Evolutionary conservation across 2,888 invertebrate genomes (phyloP).

Genomic region (Crioceris asparagi): DNA sequence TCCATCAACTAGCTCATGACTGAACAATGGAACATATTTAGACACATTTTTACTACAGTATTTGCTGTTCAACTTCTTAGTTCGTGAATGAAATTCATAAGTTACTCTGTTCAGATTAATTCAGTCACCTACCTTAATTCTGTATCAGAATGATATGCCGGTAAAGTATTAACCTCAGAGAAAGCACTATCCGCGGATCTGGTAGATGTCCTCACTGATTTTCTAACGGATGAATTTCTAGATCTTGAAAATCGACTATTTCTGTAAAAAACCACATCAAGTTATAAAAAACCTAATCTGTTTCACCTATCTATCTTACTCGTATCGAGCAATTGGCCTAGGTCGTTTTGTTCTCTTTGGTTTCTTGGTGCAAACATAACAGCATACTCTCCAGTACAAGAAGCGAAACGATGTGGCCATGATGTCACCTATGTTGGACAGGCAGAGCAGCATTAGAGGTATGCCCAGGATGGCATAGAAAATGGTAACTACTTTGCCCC

Average conservation of each 20-base stretch:
- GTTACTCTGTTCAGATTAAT: too few relatives aligned
- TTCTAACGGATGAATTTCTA: conserved; percentile 42
- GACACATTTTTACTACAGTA: too few relatives aligned
- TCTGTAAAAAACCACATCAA: neutral
- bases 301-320: neutral
- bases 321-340: conserved; percentile 14
- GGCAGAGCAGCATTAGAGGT: conserved; percentile 86
- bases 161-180: conserved; percentile 41
- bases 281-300: too few relatives aligned
- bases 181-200: conserved; percentile 53
- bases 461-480: conserved; percentile 93
- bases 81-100: too few relatives aligned
- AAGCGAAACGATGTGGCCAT: conserved; percentile 91
- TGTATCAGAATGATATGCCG: conserved; percentile 63
- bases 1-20: too few relatives aligned
- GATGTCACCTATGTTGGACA: conserved; percentile 88
- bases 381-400: conserved; percentile 87
- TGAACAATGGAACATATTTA: too few relatives aligned
- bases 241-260: conserved; percentile 34
- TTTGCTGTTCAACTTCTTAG: too few relatives aligned
- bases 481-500: conserved; percentile 90
- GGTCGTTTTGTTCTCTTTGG: conserved; percentile 50
- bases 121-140: conserved; percentile 58
- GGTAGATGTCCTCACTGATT: conserved; percentile 49
- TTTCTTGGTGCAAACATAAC: conserved; percentile 77